A percentile compares a stretch with the other conserved stretches of the same genome.
Conservation (phyloP, 2,113 vertebrate species). For the Apteryx owenii region DNA sequence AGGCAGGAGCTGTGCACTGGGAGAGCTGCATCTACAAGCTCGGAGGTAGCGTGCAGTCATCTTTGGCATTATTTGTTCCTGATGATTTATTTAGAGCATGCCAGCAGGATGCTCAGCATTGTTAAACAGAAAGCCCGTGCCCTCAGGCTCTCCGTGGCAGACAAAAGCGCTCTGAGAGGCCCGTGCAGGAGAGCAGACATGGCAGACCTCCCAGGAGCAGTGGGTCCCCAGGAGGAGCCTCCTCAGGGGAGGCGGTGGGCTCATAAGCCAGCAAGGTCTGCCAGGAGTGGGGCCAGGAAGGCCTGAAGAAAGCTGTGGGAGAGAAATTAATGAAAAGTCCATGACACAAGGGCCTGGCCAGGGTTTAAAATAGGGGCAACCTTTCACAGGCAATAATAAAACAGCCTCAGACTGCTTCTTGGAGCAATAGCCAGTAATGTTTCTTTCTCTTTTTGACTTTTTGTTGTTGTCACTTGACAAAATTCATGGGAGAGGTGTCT, state of each 20-base stretch:
- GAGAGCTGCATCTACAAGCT: not conserved
- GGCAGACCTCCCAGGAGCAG: not conserved
- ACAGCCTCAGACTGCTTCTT: not conserved
- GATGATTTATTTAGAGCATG: not conserved
- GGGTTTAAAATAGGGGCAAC: not conserved
- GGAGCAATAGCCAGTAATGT: not conserved
- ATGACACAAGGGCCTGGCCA: not conserved
- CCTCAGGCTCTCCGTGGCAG: not conserved
- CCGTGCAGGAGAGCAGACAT: not conserved
- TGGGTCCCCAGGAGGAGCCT: not conserved
- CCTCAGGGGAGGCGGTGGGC: not conserved
- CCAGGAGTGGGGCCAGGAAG: not conserved
- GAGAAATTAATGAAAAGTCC: not conserved
- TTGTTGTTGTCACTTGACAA: constrained; percentile 35
- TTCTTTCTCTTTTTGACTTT: constrained; percentile 37
- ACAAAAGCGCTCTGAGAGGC: not conserved
- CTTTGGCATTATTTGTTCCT: not conserved
- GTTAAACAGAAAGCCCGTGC: not conserved
- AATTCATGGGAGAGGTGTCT: constrained; percentile 45
- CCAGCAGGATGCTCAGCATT: not conserved
- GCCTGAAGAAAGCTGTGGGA: not conserved
- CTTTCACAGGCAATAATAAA: constrained; percentile 6
- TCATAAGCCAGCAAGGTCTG: not conserved
- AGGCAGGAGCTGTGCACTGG: not conserved
- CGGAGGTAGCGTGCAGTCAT: accelerated